Evolutionary conservation across 2,113 vertebrate genomes (phyloP), one percentile per base, ranked within the genome.

Genomic region (Rhagologus leucostigma): DNA sequence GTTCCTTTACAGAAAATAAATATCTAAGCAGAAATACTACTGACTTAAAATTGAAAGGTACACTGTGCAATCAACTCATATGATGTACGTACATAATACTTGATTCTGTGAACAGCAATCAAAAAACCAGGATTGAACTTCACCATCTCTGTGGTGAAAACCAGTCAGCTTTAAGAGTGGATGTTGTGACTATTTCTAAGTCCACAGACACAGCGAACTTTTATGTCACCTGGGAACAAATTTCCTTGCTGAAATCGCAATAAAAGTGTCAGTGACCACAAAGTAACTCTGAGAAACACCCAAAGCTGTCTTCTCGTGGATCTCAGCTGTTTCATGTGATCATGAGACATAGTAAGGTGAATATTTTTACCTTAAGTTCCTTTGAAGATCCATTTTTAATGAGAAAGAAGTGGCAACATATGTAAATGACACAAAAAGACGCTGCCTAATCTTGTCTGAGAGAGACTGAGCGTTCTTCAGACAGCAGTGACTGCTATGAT

Each of bases 61-160:
- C 3, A 8, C 3, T 50, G 19, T 39, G 13, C 47, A 56, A 47
- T 49, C n/a, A n/a, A 3, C 37, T 76, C 15, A 56, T 13, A 20
- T 4, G 14, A 9, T 49, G 4, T 11, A 30, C 15, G 13, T 3
- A 33, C 2, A 0, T 16, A 47, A 39, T 6, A 29, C 11, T 26
- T 29, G 44, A 46, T n/a, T 64, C 8, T 46, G 10, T 33, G 47
- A 74, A 41, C 14, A 29, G 30, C 20, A 77, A 13, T 30, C 56
- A 74, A 27, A 84, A 57, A 32, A 3, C 9, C 50, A 71, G 11
- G 30, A n/a, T 0, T 52, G 35, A 86, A 78, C 13, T 47, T 60
- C 37, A 71, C 14, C 8, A n/a, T 56, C 20, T 23, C 33, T 63
- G 35, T 2, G 1, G 23, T 41, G 24, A 65, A 86, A 63, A 21